Base-by-base conservation (phyloP, 2,888 invertebrate genomes). In the Drosophila tanythrix region DNA sequence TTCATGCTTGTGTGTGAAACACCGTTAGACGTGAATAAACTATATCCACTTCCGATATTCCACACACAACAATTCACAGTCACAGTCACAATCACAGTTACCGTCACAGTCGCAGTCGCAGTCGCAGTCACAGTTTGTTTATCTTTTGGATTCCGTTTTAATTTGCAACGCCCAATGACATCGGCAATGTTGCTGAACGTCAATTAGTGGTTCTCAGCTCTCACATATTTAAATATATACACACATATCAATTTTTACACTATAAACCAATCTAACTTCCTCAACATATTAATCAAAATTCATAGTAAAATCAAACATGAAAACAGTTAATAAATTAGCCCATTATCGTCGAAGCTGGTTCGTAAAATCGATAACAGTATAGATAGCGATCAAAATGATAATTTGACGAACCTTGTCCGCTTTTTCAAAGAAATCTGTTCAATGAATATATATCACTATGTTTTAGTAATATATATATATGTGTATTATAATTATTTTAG, bases 11-110 rank as follows among this genome's bases (percentile, higher is more conserved):
- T 35, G 18, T 60, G 31, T 58, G 74, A 81, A 79, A 80, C 81
- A 83, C 82, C 84, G 82, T 83, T 83, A 83, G 82, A 79, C 57
- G 84, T 83, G 82, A 83, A 83, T 83, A 84, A 83, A 81, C 82
- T 76, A 81, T 51, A 72, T 63, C 48, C 66, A 81, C 82, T 82
- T 83, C 84, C 84, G 84, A 81, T 78, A 78, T 66, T 38, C 52
- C 40, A 43, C 31, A 43, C 43, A 43, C 11, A 43, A 21, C 21
- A 11, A 21, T 21, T 21, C 43, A 43, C 21, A 21, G 21, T 21
- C 43, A 43, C 40, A 10, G 0, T 40, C 38, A 38, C n/a, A 0
- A 2, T 31, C 31, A 31, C 31, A 2, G 31, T 31, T 10, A 3
- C 33, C 10, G 33, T 33, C 33, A 3, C 11, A 10, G 21, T 15